phyloP scores from a whole-genome alignment of 2,113 vertebrate genomes.

The Lethenteron reissneri region DNA sequence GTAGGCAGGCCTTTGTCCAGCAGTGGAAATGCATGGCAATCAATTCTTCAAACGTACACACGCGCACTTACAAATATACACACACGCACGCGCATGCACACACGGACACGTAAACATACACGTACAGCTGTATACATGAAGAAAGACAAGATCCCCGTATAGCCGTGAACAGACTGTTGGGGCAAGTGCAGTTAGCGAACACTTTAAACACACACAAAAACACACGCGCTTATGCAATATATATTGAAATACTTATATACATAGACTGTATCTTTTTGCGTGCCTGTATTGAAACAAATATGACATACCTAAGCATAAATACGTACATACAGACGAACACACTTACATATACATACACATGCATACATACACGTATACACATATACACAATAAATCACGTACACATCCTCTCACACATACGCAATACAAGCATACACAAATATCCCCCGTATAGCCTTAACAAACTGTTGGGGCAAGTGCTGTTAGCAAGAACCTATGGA shows the following conservation, averaged over 20 bases:
- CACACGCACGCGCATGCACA: no score
- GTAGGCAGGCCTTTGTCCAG: no score
- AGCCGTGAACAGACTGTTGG: no score
- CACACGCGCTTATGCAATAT: not conserved
- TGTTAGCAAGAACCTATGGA: not conserved
- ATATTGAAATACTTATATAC: no score
- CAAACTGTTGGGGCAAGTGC: not conserved
- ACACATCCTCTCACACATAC: not conserved
- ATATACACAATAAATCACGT: not conserved
- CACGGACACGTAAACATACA: no score
- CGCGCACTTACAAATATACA: no score
- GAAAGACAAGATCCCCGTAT: no score
- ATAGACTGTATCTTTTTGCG: not conserved
- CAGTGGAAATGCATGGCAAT: no score
- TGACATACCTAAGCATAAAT: not conserved
- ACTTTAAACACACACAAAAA: no score
- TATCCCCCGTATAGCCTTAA: not conserved
- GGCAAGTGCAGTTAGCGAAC: no score
- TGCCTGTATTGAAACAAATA: not conserved
- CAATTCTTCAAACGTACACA: no score
- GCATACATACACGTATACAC: not conserved
- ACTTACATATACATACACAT: slow-evolving; percentile 3
- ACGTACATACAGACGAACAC: not conserved
- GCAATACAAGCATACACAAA: not conserved
- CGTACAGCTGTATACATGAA: no score